Conservation (phyloP, 2,888 invertebrate genomes). For the Amphiduros pacificus region DNA sequence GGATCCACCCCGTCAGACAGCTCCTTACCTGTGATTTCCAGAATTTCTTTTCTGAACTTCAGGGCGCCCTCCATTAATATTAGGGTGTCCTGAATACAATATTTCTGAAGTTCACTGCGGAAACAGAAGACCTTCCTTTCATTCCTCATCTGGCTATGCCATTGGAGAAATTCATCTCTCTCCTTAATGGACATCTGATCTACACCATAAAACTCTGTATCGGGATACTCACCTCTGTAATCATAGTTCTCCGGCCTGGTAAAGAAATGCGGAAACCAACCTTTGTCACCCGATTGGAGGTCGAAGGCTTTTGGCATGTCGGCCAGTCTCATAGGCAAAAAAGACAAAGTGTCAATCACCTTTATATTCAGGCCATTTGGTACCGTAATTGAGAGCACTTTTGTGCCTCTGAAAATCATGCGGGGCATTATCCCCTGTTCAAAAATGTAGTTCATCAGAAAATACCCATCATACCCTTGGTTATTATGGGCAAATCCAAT, state of each 20-base stretch:
- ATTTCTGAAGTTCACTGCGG: neutral
- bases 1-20: neutral
- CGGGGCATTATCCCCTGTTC: neutral
- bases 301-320: slow-evolving; percentile 1
- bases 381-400: neutral
- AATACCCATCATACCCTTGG: neutral
- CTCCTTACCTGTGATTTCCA: neutral
- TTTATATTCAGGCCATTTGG: neutral
- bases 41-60: neutral
- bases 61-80: neutral
- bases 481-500: neutral
- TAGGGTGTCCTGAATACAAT: neutral
- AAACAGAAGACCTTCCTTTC: neutral
- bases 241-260: neutral
- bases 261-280: neutral
- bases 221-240: neutral
- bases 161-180: neutral
- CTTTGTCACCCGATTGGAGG: neutral
- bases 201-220: neutral
- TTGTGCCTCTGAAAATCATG: neutral
- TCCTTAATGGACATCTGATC: neutral
- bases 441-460: neutral
- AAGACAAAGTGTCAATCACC: neutral
- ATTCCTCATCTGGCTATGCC: neutral
- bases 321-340: neutral